These are phyloP conservation scores for Nemurella pictetii DNA, from an alignment of 2,888 invertebrate genomes.

Conservation along the genomic window DNA sequence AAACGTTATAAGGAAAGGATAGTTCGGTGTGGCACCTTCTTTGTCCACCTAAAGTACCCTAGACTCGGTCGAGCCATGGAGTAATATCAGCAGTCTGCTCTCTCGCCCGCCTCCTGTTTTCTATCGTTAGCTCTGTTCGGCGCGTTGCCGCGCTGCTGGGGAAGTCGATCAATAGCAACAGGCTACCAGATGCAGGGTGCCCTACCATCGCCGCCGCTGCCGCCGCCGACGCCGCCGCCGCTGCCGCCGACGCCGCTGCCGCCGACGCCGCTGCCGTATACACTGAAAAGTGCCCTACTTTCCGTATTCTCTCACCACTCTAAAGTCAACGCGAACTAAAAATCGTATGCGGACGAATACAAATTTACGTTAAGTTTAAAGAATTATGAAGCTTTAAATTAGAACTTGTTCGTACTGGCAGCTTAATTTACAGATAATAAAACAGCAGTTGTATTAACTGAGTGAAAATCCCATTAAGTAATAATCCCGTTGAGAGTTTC, in stretches of 20 bases:
- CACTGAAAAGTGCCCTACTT: not conserved
- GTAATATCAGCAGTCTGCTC: not conserved
- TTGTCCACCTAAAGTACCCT: not conserved
- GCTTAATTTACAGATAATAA: not conserved
- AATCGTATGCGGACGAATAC: not conserved
- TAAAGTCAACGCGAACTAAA: not conserved
- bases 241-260: not conserved
- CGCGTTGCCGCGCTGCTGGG: constrained; percentile 20
- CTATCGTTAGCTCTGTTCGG: not conserved
- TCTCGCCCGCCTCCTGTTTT: not conserved
- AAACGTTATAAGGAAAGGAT: not conserved
- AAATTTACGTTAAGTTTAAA: not conserved
- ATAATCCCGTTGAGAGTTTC: not conserved
- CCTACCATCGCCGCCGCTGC: not conserved
- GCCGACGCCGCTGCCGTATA: not conserved
- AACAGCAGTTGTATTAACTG: too few relatives aligned
- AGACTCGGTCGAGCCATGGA: not conserved
- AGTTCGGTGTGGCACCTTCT: not conserved
- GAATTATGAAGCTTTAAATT: not conserved
- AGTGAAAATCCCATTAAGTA: too few relatives aligned
- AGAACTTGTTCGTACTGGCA: not conserved
- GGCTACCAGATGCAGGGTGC: constrained; percentile 7
- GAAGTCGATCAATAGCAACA: constrained; percentile 31
- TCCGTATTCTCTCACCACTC: not conserved
- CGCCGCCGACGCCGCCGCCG: not conserved